Evolutionary conservation across 1,140 invertebrate genomes (phyloP), one percentile per base, ranked within the genome.

Genomic region (Scaptomyza hsui): DNA sequence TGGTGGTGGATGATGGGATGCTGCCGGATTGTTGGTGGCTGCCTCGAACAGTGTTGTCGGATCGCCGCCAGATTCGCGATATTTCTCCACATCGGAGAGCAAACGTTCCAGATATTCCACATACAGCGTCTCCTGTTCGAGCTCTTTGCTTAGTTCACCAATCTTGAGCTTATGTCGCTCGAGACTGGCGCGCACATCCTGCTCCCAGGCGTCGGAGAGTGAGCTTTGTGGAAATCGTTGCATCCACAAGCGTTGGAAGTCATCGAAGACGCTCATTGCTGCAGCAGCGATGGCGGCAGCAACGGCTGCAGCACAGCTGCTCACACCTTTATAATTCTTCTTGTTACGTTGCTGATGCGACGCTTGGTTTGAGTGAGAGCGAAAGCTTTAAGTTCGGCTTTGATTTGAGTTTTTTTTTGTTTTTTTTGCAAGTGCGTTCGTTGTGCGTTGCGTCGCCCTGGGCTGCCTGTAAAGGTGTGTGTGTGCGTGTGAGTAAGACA

Each of bases 81-180:
- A 95, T 75, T 95, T 94, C 76, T 96, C 96, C 6, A 97, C 96
- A 92, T 97, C 96, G 49, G 95, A 95, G 15, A 98, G 89, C 39
- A 97, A 91, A 59, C 95, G 94, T 91, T 97, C 96, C 72, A 98
- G 92, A 92, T 97, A 97, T 90, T 97, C 95, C 5, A 97, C 96
- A 85, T 97, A 97, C 83, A 97, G 95, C 88, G 97, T 95, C 92
- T 97, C 97, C 89, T 97, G 96, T 83, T 97, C 96, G 26, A 97
- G 92, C 92, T 97, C 96, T 86, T 97, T 96, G 89, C 94, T 94
- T 47, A 97, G 93, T 67, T 95, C 93, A 48, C 93, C 92, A 52
- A 97, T 96, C 93, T 95, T 95, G 88, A 96, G 94, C 93, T 96
- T 96, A 93, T 98, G 97, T 92, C 96, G 97, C 74, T 95, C 94